These are phyloP conservation scores for Vulpes ferrilata DNA, from an alignment of 2,113 vertebrate genomes.

Conservation along the genomic window DNA sequence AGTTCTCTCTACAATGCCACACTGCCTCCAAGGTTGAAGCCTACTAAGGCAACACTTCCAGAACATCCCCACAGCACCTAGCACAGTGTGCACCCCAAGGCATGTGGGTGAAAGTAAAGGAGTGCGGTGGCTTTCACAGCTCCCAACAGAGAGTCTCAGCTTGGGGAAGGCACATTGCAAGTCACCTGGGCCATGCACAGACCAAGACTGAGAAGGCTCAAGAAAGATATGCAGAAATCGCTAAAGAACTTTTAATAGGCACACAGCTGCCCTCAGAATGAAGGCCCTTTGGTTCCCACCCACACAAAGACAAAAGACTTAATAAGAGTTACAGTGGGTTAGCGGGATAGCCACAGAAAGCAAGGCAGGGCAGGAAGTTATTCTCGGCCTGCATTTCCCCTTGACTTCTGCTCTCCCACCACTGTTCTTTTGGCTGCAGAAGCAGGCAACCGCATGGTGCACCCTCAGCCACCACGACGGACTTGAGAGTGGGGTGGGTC, in stretches of 20 bases:
- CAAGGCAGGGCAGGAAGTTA: neutral
- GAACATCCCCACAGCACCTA: neutral
- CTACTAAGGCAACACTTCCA: neutral
- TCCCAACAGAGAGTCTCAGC: neutral
- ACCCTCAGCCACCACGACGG: neutral
- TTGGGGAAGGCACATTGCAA: neutral
- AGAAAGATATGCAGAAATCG: neutral
- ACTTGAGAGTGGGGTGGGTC: neutral
- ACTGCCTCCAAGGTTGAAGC: neutral
- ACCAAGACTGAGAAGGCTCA: neutral
- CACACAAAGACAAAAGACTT: conserved; percentile 62
- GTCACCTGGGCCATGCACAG: neutral
- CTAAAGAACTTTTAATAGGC: neutral
- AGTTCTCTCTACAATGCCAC: neutral
- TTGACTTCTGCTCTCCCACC: neutral
- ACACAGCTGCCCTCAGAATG: conserved; percentile 32
- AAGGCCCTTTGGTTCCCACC: conserved; percentile 16
- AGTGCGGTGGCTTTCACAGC: neutral
- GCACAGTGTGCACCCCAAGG: neutral
- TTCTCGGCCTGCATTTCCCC: neutral
- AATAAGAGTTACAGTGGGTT: neutral
- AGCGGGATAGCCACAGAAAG: conserved; percentile 33
- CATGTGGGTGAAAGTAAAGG: rapidly evolving
- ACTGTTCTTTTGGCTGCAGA: neutral
- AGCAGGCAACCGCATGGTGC: neutral